Conservation (phyloP, 2,113 vertebrate species). For the Bostrychus sinensis region DNA sequence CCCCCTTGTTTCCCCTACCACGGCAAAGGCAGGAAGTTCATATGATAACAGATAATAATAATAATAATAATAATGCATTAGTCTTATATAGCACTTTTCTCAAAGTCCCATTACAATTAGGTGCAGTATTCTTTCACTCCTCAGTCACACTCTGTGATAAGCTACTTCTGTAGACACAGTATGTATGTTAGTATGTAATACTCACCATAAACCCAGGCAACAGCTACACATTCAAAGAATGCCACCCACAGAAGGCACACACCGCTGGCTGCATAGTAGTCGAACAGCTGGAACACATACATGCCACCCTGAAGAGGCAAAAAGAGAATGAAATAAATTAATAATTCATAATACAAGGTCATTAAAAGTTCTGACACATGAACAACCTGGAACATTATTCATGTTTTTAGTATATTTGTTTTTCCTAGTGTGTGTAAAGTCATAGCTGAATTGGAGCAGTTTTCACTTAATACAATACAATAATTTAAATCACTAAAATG, state of each 20-base stretch:
- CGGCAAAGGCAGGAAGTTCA: neutral
- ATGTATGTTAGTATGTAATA: slow-evolving; percentile 31
- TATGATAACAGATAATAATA: neutral
- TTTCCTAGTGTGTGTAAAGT: too few species aligned
- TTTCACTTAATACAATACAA: too few species aligned
- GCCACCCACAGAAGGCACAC: slow-evolving; percentile 99
- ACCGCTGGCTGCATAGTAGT: slow-evolving; percentile 99
- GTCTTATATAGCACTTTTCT: too few species aligned
- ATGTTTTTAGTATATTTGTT: too few species aligned
- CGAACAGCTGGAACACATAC: slow-evolving; percentile 99
- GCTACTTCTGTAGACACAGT: too few species aligned
- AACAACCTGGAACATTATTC: too few species aligned
- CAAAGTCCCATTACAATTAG: too few species aligned
- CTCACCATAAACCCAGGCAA: slow-evolving; percentile 99
- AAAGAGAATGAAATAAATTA: neutral
- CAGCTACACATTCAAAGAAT: slow-evolving; percentile 99
- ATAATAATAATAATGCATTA: neutral
- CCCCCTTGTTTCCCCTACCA: too few species aligned
- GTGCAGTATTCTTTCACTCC: neutral
- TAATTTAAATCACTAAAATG: too few species aligned
- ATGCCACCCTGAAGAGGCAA: slow-evolving; percentile 90
- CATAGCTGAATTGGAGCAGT: too few species aligned
- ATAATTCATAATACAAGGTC: too few species aligned
- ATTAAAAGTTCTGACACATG: too few species aligned
- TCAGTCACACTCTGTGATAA: neutral